Conservation (phyloP, 1,140 invertebrate genomes). For the Potamilus streckersoni region DNA sequence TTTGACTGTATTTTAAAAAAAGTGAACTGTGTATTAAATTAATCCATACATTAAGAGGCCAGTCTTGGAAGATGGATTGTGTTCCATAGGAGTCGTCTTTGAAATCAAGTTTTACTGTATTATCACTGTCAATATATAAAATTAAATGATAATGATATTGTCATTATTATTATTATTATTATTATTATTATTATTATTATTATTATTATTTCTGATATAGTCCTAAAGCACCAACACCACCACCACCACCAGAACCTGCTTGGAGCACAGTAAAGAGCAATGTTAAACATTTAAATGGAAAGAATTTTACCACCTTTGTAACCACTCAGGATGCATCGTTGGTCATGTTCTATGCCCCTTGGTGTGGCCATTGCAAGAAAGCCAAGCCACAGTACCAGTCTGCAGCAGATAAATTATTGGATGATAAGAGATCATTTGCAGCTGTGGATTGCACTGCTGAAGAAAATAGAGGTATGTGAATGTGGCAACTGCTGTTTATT, state of each 20-base stretch:
- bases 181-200: not conserved
- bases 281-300: conserved; percentile 71
- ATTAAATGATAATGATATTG: not conserved
- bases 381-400: conserved; percentile 84
- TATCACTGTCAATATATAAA: not conserved
- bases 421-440: conserved; percentile 73
- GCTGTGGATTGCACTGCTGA: conserved; percentile 83
- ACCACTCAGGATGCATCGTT: conserved; percentile 46
- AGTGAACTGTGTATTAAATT: too few species aligned
- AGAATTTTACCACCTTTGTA: conserved; percentile 69
- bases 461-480: conserved; percentile 62
- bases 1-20: too few species aligned
- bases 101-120: not conserved
- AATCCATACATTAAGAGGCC: too few species aligned
- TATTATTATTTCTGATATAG: conserved; percentile 65
- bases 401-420: conserved; percentile 77
- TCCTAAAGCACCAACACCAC: conserved; percentile 60
- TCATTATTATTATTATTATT: not conserved
- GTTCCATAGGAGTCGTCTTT: not conserved
- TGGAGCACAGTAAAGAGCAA: conserved; percentile 65
- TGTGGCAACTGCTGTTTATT: too few species aligned
- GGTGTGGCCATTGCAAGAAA: conserved; percentile 91
- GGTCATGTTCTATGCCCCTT: conserved; percentile 65
- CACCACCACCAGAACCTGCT: conserved; percentile 65
- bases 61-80: not conserved